A percentile compares a stretch with the other conserved stretches of the same genome.
phyloP scores from a whole-genome alignment of 2,797 vertebrate genomes.

The Enteromius radiatus region DNA sequence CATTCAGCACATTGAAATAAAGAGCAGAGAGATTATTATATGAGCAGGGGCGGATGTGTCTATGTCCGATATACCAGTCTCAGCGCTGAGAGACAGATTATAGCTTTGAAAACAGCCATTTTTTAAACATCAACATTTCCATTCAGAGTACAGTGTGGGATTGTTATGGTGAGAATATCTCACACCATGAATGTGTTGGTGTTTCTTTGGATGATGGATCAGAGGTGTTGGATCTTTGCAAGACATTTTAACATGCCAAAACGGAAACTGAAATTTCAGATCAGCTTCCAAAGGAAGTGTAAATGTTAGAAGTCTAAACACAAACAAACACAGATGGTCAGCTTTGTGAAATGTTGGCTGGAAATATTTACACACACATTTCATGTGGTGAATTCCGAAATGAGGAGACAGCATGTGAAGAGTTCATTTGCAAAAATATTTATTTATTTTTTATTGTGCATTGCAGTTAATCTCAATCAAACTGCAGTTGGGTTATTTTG shows the following conservation, averaged over 20 bases:
- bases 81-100: slow-evolving; percentile 22
- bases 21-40: slow-evolving; percentile 61
- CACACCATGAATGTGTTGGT: not conserved
- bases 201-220: not conserved
- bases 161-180: not conserved
- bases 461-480: too few species aligned
- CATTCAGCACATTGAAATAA: slow-evolving; percentile 60
- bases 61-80: not conserved
- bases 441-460: too few species aligned
- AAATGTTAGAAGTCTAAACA: slow-evolving; percentile 23
- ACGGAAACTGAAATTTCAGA: not conserved
- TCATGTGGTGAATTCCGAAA: not conserved
- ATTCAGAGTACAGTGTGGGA: not conserved
- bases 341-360: not conserved
- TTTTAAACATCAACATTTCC: not conserved
- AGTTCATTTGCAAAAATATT: too few species aligned
- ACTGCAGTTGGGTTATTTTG: too few species aligned
- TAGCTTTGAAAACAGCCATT: not conserved
- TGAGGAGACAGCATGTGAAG: not conserved
- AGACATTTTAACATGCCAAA: not conserved
- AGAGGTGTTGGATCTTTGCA: slow-evolving; percentile 3
- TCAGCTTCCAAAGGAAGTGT: slow-evolving; percentile 4
- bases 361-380: slow-evolving; percentile 28
- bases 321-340: slow-evolving; percentile 31
- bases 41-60: slow-evolving; percentile 33